These are phyloP conservation scores for Rhinophrynus dorsalis DNA, from an alignment of 2,797 vertebrate species.

Conservation along the genomic window DNA sequence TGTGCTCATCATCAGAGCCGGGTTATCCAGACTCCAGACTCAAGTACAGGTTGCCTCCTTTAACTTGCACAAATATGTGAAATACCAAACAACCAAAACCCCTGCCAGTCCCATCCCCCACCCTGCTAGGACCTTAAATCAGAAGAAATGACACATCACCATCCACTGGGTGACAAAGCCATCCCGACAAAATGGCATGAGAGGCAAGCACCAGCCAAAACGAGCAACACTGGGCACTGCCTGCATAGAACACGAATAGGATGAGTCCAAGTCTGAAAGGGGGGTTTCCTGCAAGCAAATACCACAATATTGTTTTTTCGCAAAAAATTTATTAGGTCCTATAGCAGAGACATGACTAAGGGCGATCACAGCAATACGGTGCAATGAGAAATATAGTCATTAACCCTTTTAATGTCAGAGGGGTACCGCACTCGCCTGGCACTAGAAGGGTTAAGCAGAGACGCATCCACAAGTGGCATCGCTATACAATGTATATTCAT, in stretches of 20 bases:
- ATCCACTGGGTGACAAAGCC: slow-evolving; percentile 5
- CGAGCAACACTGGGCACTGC: background rate
- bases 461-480: too few species aligned
- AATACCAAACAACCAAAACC: background rate
- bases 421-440: too few species aligned
- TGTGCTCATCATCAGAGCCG: background rate
- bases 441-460: too few species aligned
- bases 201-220: background rate
- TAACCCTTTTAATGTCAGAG: too few species aligned
- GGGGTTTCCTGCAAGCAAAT: background rate
- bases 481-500: too few species aligned
- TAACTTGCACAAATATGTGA: slow-evolving; percentile 22
- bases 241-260: background rate
- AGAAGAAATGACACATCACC: slow-evolving; percentile 6
- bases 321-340: too few species aligned
- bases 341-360: too few species aligned
- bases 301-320: too few species aligned
- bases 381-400: too few species aligned
- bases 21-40: background rate
- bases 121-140: slow-evolving; percentile 5
- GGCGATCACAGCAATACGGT: too few species aligned
- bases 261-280: background rate
- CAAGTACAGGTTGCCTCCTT: background rate
- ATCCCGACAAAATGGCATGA: background rate
- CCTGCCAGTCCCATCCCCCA: slow-evolving; percentile 5